Evolutionary conservation across 2,797 vertebrate genomes (phyloP).

Genomic region (Melanogrammus aeglefinus): DNA sequence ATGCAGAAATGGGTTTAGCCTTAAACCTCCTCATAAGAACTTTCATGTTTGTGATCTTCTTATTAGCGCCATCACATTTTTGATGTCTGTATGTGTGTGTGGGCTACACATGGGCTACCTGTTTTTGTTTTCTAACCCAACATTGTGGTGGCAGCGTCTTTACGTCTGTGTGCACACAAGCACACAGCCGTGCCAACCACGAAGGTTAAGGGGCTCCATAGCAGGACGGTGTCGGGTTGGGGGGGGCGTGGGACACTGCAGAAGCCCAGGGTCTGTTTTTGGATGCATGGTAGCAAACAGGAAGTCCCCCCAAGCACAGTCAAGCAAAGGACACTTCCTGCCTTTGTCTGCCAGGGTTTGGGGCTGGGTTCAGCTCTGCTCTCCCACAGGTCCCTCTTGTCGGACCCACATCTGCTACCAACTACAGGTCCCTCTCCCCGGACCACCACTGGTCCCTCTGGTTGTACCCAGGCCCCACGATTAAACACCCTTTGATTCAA

Average conservation of each 20-base stretch:
- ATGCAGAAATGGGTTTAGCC: neutral
- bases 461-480: neutral
- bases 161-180: constrained; percentile 37
- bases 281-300: constrained; percentile 78
- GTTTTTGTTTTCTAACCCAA: constrained; percentile 61
- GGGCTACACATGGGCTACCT: constrained; percentile 13
- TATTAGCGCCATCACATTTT: constrained; percentile 44
- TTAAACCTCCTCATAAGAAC: neutral
- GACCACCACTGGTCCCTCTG: neutral
- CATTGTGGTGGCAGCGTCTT: constrained; percentile 63
- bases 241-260: constrained; percentile 63
- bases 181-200: neutral
- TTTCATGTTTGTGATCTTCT: constrained; percentile 31
- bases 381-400: constrained; percentile 48
- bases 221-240: constrained; percentile 21
- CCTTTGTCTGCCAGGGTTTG: constrained; percentile 74
- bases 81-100: constrained; percentile 17
- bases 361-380: constrained; percentile 54
- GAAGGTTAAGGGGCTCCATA: neutral
- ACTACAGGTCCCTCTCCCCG: constrained; percentile 14
- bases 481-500: too few species aligned
- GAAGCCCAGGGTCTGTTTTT: constrained; percentile 72
- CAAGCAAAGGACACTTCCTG: constrained; percentile 73
- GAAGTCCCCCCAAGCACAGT: constrained; percentile 73
- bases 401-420: constrained; percentile 28